Percentiles rank a stretch among this genome's conserved stretches.
Conservation (phyloP, 2,113 vertebrate species). For the Solea solea region DNA sequence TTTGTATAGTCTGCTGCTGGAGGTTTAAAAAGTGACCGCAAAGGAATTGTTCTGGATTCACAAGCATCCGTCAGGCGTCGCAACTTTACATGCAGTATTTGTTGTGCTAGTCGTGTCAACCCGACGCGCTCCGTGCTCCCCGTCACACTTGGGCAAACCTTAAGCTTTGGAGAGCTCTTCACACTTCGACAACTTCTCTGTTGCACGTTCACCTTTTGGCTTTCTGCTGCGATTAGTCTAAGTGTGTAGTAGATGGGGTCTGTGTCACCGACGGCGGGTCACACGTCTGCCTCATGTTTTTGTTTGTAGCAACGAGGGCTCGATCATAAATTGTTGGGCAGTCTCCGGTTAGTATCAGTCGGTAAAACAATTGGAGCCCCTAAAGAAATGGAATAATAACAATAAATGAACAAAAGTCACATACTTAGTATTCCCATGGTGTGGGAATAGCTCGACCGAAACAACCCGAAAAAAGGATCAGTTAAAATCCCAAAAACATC, state of each 20-base stretch:
- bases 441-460: too few species aligned
- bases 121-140: constrained; percentile 15
- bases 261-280: too few species aligned
- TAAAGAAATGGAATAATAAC: too few species aligned
- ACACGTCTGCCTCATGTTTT: too few species aligned
- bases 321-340: too few species aligned
- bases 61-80: constrained; percentile 17
- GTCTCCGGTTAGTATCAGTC: too few species aligned
- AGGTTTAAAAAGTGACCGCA: constrained; percentile 6
- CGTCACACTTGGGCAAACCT: constrained; percentile 28
- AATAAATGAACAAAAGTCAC: too few species aligned
- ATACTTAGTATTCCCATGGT: too few species aligned
- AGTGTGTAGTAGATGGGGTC: neutral
- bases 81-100: neutral
- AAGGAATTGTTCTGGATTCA: constrained; percentile 12
- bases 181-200: constrained; percentile 20
- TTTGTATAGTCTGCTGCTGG: constrained; percentile 12
- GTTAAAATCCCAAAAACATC: too few species aligned
- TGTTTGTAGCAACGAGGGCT: too few species aligned
- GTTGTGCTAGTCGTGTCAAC: constrained; percentile 23
- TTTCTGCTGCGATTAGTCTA: neutral
- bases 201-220: neutral
- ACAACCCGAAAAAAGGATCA: too few species aligned
- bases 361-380: too few species aligned
- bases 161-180: constrained; percentile 8